Base-by-base conservation (phyloP, 2,113 vertebrate species). In the Verasper variegatus region DNA sequence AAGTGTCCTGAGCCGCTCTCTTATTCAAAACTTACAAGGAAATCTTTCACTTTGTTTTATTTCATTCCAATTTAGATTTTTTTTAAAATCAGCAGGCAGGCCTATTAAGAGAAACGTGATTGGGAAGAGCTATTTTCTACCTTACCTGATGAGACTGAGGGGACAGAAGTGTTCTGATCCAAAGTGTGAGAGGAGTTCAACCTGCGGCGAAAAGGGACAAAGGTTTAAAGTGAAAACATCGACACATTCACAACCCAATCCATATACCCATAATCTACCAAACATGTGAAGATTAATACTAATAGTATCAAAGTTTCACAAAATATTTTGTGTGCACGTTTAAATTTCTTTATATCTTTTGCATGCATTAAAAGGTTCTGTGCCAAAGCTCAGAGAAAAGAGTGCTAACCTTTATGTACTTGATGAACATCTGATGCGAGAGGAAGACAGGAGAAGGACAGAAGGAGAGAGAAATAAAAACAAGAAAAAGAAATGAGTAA, bases 371-470 rank as follows among this genome's bases (percentile, higher is more conserved):
- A 93, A n/a, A 64, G 7, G 31, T 31, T 55, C 66, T 60, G 69
- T 86, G 81, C 68, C 86, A 83, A 91, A 93, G 87, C 81, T 69
- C 91, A 64, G 89, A 95, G 91, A 96, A 91, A 94, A 94, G 92
- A 91, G 91, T 96, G 95, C 98, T 98, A 98, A 99, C 98, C 98
- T 99, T 99, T 95, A 99, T 97, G 96, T 99, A 99, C 94, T 99
- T 99, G 98, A 98, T 99, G 98, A 99, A 99, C 97, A 99, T 99
- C 98, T 99, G 97, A 99, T 95, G 97, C 95, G 73, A 96, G 94
- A 96, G 91, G 93, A 95, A 93, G 93, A 95, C 93, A 92, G 90
- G 91, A 89, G 94, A 86, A 66, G 59, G 85, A 89, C 93, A 94
- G 92, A 86, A 90, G 90, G 91, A 94, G 92, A 91, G 92, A 95